Evolutionary conservation across 2,113 vertebrate species (phyloP), one percentile per base, ranked within the genome.

Genomic region (Vicugna pacos): DNA sequence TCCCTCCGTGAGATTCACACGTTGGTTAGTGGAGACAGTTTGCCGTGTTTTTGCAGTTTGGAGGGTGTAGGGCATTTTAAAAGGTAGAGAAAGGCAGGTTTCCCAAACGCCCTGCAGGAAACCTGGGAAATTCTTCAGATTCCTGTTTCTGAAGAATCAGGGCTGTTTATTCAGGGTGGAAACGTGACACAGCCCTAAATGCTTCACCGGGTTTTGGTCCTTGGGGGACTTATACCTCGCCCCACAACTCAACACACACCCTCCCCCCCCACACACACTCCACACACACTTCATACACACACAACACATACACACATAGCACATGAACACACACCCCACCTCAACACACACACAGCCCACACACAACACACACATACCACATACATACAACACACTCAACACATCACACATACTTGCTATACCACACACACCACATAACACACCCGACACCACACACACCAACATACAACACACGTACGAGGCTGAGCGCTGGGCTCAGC

Each of bases 41-140:
- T 30, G 32, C 60, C 50, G 38, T 56, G 35, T 86, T 48, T 19
- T 46, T 32, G n/a, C 79, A 38, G 42, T 76, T 50, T 79, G 38
- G 75, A 46, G 56, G 81, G 56, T 42, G 35, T 56, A 62, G 77
- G 54, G 32, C 38, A 19, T 46, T 83, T 77, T 65, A 87, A 75
- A 67, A 97, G 84, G 65, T 48, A 60, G 64, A 81, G 83, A 76
- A 82, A 50, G 56, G 75, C 46, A 38, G 83, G n/a, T 64, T 82
- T 88, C 65, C 85, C 73, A 81, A 28, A 52, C 60, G 72, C 85
- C 94, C 92, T 85, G 22, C 85, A 70, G 97, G 90, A 95, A 94
- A 96, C 67, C 93, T 87, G 92, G 83, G 70, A 97, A 93, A 96
- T 96, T 92, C 93, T 79, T 96, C 52, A 62, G 84, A 97, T 97